Percentiles rank a stretch among this genome's conserved stretches.
Evolutionary conservation across 2,797 vertebrate genomes (phyloP).

Genomic region (Diplodus sargus): DNA sequence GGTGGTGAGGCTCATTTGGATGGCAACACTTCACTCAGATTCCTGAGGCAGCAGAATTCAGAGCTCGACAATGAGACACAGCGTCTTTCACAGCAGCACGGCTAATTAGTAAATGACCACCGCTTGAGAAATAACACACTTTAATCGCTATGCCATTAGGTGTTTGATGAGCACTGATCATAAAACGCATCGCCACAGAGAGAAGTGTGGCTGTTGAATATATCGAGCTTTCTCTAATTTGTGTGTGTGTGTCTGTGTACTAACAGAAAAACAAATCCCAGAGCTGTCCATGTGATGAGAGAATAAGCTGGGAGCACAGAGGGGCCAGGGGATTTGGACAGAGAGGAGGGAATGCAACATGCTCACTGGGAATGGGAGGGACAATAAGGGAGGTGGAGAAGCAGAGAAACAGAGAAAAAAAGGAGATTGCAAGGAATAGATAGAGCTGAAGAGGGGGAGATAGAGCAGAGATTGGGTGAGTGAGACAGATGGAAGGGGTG

Average conservation of each 20-base stretch:
- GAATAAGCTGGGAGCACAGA: conserved; percentile 50
- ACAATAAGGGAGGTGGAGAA: conserved; percentile 45
- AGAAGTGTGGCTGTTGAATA: conserved; percentile 22
- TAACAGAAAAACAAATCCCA: conserved; percentile 70
- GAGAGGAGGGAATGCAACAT: conserved; percentile 54
- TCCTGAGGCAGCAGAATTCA: conserved; percentile 80
- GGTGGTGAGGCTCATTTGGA: conserved; percentile 77
- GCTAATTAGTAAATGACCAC: conserved; percentile 74
- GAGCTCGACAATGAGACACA: conserved; percentile 61
- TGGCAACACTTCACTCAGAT: conserved; percentile 74
- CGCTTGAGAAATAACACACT: conserved; percentile 68
- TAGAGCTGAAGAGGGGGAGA: conserved; percentile 68
- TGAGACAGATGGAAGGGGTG: conserved; percentile 87
- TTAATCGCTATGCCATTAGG: conserved; percentile 56
- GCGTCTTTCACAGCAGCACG: conserved; percentile 58
- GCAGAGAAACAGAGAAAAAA: conserved; percentile 43
- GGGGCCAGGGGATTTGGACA: conserved; percentile 58
- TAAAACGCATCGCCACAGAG: conserved; percentile 41
- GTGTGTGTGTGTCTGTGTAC: conserved; percentile 47
- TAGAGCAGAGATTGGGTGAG: conserved; percentile 71
- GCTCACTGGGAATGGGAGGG: conserved; percentile 50
- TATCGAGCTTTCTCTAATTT: conserved; percentile 63
- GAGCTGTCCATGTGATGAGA: conserved; percentile 64
- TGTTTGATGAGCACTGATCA: conserved; percentile 54
- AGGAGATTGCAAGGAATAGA: conserved; percentile 72